Conservation (phyloP, 2,113 vertebrate genomes). For the Ophiodon elongatus region DNA sequence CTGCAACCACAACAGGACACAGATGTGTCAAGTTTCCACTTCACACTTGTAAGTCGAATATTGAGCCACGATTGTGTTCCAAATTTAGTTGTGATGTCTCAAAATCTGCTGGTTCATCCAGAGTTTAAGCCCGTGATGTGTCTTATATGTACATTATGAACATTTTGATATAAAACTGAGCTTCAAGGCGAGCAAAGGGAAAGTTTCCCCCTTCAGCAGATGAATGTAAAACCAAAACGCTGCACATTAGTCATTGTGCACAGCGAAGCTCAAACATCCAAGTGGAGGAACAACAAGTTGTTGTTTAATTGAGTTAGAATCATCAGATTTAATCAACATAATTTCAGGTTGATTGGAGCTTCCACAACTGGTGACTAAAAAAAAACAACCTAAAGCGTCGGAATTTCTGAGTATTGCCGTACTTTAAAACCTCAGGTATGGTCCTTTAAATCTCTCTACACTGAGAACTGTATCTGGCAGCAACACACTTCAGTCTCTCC, state of each 20-base stretch:
- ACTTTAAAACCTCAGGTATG: not conserved
- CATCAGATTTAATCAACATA: not conserved
- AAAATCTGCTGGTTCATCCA: too few species aligned
- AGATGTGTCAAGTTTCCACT: not conserved
- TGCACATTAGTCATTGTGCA: too few species aligned
- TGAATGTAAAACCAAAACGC: too few species aligned
- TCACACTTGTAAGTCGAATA: not conserved
- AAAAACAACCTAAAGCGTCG: not conserved
- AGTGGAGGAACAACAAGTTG: too few species aligned
- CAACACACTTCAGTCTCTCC: not conserved
- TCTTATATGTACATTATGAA: too few species aligned
- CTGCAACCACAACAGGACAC: not conserved
- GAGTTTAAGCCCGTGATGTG: too few species aligned
- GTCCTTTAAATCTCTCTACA: not conserved
- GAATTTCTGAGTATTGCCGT: not conserved
- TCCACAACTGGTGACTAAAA: not conserved
- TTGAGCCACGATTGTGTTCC: not conserved
- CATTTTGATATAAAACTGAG: not conserved
- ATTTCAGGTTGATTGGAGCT: not conserved
- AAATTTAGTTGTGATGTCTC: too few species aligned
- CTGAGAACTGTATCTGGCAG: slow-evolving; percentile 4
- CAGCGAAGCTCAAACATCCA: too few species aligned
- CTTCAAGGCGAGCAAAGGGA: not conserved
- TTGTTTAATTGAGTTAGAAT: not conserved
- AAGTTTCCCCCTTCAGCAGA: too few species aligned